phyloP scores from a whole-genome alignment of 2,113 vertebrate species.

The Eulemur rufifrons region DNA sequence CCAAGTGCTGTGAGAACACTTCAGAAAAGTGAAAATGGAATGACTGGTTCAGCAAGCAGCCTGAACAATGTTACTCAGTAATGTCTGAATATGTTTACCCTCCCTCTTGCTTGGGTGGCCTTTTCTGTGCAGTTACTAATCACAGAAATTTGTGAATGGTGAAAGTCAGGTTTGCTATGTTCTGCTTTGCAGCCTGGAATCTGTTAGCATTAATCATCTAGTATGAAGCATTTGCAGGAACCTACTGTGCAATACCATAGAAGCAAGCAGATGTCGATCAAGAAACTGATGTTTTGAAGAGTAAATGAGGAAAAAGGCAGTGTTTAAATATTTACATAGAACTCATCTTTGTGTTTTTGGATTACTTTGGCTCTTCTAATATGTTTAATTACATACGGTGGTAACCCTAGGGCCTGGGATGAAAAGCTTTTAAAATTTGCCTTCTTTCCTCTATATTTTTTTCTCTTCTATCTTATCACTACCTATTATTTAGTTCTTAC shows the following conservation, averaged over 20 bases:
- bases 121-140: constrained; percentile 71
- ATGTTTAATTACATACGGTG: constrained; percentile 3
- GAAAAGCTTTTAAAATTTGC: constrained; percentile 38
- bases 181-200: constrained; percentile 73
- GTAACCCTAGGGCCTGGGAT: neutral
- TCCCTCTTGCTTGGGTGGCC: constrained; percentile 47
- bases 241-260: constrained; percentile 54
- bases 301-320: constrained; percentile 47
- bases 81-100: constrained; percentile 49
- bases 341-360: constrained; percentile 63
- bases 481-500: constrained; percentile 21
- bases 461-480: neutral
- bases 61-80: constrained; percentile 88
- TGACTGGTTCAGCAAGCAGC: constrained; percentile 87
- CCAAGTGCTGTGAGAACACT: constrained; percentile 91
- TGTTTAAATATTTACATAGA: constrained; percentile 71
- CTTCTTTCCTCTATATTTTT: neutral
- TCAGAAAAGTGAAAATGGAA: constrained; percentile 89
- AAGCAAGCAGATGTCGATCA: constrained; percentile 59
- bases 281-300: constrained; percentile 58
- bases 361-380: constrained; percentile 65
- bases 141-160: constrained; percentile 69
- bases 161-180: constrained; percentile 65
- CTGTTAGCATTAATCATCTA: constrained; percentile 55
- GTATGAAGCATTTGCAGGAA: constrained; percentile 60